phyloP scores from a whole-genome alignment of 1,140 invertebrate genomes.

The Rhopalosiphum padi region DNA sequence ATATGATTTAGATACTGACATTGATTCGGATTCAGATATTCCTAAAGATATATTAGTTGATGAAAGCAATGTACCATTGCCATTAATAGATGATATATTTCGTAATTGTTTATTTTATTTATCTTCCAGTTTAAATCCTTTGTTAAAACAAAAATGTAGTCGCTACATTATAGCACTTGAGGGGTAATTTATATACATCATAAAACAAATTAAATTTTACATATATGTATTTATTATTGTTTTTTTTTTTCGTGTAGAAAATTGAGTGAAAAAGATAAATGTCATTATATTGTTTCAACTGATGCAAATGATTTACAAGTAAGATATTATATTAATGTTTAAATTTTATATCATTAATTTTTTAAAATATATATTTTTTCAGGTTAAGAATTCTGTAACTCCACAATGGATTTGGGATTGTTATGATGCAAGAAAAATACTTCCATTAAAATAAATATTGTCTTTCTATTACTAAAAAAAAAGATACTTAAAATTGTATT shows the following conservation, averaged over 20 bases:
- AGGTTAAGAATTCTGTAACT: constrained; percentile 35
- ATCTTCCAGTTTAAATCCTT: constrained; percentile 40
- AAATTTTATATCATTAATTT: neutral
- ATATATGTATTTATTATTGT: neutral
- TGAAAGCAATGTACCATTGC: constrained; percentile 30
- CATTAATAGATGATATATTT: constrained; percentile 58
- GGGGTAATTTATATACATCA: constrained; percentile 58
- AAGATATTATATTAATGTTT: neutral
- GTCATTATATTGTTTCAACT: constrained; percentile 56
- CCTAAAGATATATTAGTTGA: constrained; percentile 38
- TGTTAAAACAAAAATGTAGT: constrained; percentile 49
- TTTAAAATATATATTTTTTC: constrained; percentile 37
- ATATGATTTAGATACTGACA: constrained; percentile 59
- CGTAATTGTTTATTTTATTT: constrained; percentile 57
- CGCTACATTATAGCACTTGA: constrained; percentile 60
- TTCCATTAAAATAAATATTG: constrained; percentile 32
- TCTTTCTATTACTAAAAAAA: too few species aligned
- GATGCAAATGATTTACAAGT: constrained; percentile 35
- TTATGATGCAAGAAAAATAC: constrained; percentile 59
- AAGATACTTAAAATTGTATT: neutral
- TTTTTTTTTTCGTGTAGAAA: constrained; percentile 27
- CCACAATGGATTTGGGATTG: constrained; percentile 60
- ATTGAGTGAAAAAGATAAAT: constrained; percentile 27
- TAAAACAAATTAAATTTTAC: neutral
- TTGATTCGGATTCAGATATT: constrained; percentile 58